Percentiles rank a stretch among this genome's conserved stretches.
phyloP scores from a whole-genome alignment of 2,113 vertebrate genomes.

The Cochlearius cochlearius region DNA sequence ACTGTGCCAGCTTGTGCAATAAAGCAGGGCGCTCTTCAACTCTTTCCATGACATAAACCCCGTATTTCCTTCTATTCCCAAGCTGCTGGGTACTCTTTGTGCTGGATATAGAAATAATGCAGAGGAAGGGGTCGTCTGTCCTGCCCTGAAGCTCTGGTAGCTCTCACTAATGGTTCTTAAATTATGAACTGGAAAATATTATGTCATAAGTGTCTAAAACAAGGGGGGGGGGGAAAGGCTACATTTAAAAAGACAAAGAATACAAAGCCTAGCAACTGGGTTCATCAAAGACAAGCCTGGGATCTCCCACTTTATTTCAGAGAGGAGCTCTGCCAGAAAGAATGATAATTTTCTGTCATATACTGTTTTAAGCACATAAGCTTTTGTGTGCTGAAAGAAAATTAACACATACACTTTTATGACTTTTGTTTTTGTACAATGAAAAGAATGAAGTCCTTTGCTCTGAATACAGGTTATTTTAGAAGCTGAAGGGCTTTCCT shows the following conservation, averaged over 20 bases:
- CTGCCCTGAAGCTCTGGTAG: background rate
- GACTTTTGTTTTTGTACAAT: background rate
- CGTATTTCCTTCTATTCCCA: background rate
- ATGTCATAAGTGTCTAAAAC: background rate
- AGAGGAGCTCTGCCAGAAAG: background rate
- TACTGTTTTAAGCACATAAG: background rate
- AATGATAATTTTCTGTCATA: background rate
- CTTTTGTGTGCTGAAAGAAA: background rate
- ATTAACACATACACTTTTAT: background rate
- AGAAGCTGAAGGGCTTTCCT: background rate
- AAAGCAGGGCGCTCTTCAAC: background rate
- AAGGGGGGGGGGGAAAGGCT: background rate
- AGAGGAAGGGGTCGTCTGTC: background rate
- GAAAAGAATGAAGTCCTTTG: background rate
- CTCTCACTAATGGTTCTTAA: background rate
- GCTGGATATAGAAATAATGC: background rate
- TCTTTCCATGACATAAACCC: background rate
- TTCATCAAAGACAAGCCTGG: background rate
- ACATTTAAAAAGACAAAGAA: background rate
- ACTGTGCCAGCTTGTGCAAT: background rate
- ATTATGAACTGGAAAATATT: background rate
- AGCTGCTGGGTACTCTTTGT: background rate
- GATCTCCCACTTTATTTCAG: background rate
- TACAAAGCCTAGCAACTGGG: background rate
- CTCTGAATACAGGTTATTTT: background rate